Conservation (phyloP, 53 echinoderm and acorn worm genomes). For the Astropecten irregularis region DNA sequence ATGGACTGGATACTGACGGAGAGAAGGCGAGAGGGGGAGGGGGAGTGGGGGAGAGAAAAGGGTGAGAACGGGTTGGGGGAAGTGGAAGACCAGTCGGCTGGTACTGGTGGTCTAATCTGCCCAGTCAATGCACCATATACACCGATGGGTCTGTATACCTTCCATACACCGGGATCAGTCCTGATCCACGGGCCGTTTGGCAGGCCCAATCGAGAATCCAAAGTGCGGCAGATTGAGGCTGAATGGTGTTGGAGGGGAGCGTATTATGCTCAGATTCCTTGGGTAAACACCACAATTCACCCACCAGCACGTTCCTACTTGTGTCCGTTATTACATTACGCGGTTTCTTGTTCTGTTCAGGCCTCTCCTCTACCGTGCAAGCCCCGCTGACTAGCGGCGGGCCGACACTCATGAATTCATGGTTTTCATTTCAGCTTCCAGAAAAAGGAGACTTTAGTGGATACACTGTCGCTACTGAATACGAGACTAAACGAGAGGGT, state of each 20-base stretch:
- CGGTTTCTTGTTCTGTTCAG: background rate
- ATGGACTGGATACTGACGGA: too few species aligned
- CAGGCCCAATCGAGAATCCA: slow-evolving; percentile 29
- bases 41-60: too few species aligned
- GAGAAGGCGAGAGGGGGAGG: too few species aligned
- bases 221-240: slow-evolving; percentile 77
- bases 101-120: slow-evolving; percentile 13
- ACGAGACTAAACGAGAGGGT: too few species aligned
- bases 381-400: background rate
- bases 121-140: background rate
- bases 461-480: slow-evolving; percentile 10
- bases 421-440: slow-evolving; percentile 15
- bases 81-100: background rate
- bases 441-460: background rate
- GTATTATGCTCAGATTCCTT: slow-evolving; percentile 71
- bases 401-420: slow-evolving; percentile 50
- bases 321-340: slow-evolving; percentile 60
- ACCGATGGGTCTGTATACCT: background rate
- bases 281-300: slow-evolving; percentile 69
- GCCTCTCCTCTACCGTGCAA: background rate
- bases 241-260: slow-evolving; percentile 54
- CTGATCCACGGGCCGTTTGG: background rate
- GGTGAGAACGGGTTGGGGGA: too few species aligned
- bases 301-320: slow-evolving; percentile 58
- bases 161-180: background rate